Evolutionary conservation across 2,113 vertebrate genomes (phyloP), one percentile per base, ranked within the genome.

Genomic region (Hydrochoerus hydrochaeris): DNA sequence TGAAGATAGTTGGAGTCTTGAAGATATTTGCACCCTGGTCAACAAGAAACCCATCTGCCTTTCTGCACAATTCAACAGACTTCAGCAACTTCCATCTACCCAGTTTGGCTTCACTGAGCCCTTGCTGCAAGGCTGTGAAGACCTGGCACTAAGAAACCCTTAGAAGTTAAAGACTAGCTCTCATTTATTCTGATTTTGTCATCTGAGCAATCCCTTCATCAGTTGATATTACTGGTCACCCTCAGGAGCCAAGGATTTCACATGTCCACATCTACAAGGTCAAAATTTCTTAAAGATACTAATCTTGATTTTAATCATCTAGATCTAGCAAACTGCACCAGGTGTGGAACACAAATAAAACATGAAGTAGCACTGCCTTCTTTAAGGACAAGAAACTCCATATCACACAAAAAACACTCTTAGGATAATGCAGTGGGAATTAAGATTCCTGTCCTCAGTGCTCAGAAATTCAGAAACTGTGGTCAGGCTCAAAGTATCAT

Each of bases 391-490:
- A 81, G 60, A 62, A 54, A 81, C 41, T 71, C 65, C 41, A 49
- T 75, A 28, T 49, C 57, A 67, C 5, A 19, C 24, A 38, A 5
- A 44, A 54, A 58, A 28, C 52, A 44, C 60, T 52, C 52, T 62
- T 4, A 46, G 1, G 28, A 44, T 32, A 2, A 0, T 9, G 5
- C 58, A 1, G 35, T 84, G 7, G 24, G 2, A n/a, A 11, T 17
- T 32, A 2, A 30, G 49, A 10, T 8, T 19, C 41, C 26, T 4
- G n/a, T 54, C 77, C 32, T 63, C 20, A 7, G 62, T 28, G 52
- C 52, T 38, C 46, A 85, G 85, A 88, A 49, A 49, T n/a, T 54
- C 38, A 81, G 85, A 88, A 57, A 57, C 32, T 60, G 17, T 4
- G 7, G 0, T 46, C 58, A 41, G 80, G 30, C 19, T 63, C 38